These are phyloP conservation scores for Chionodraco myersi DNA, from an alignment of 2,113 vertebrate species.

Conservation along the genomic window DNA sequence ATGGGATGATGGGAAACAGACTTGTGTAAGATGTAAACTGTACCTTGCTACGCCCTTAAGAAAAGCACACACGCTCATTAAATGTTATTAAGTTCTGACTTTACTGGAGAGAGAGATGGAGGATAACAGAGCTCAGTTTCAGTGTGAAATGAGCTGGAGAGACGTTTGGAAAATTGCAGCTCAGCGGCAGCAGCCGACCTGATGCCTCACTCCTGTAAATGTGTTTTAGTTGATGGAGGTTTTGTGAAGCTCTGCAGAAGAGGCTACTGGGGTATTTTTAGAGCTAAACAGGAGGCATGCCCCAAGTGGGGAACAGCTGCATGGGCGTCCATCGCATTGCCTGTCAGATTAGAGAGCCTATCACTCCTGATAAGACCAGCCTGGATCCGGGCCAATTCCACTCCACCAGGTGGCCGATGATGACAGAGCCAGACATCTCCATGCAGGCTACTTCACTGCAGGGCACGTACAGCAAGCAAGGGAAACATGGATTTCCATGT, in stretches of 20 bases:
- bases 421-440: constrained; percentile 53
- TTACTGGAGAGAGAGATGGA: constrained; percentile 32
- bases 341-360: constrained; percentile 78
- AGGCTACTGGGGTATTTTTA: constrained; percentile 81
- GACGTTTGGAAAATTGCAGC: constrained; percentile 17
- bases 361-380: constrained; percentile 71
- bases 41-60: constrained; percentile 52
- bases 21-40: constrained; percentile 30
- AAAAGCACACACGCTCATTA: constrained; percentile 62
- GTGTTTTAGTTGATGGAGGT: constrained; percentile 32
- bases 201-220: constrained; percentile 1
- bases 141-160: constrained; percentile 37
- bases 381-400: constrained; percentile 72
- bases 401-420: constrained; percentile 69
- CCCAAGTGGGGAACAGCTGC: constrained; percentile 81
- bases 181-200: constrained; percentile 29
- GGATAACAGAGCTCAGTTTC: constrained; percentile 46
- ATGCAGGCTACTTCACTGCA: constrained; percentile 12
- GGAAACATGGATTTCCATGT: constrained; percentile 35
- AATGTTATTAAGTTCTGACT: constrained; percentile 58
- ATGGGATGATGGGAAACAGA: constrained; percentile 42
- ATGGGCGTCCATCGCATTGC: constrained; percentile 62
- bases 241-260: constrained; percentile 61
- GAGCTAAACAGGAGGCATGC: constrained; percentile 74
- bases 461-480: constrained; percentile 12